Conservation (phyloP, 2,888 invertebrate species). For the Tetranychus piercei region DNA sequence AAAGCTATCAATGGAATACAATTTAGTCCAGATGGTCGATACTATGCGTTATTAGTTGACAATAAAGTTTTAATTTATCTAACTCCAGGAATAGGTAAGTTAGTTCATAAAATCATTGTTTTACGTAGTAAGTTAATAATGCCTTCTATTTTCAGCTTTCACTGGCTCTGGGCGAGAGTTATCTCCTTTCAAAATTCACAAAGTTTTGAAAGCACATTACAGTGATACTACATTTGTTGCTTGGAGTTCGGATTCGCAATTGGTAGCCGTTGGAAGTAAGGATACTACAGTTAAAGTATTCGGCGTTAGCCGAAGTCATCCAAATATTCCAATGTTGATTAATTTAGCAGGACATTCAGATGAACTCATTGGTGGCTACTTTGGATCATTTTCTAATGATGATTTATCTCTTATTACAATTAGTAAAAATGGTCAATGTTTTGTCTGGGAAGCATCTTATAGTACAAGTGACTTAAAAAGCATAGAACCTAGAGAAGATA, state of each 20-base stretch:
- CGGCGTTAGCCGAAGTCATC: slow-evolving; percentile 43
- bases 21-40: slow-evolving; percentile 75
- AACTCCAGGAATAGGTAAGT: slow-evolving; percentile 45
- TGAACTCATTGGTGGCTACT: slow-evolving; percentile 53
- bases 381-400: slow-evolving; percentile 15
- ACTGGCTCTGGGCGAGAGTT: slow-evolving; percentile 49
- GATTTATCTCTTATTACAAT: slow-evolving; percentile 43
- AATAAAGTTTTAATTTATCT: slow-evolving; percentile 69
- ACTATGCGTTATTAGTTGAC: slow-evolving; percentile 73
- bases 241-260: slow-evolving; percentile 78
- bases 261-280: slow-evolving; percentile 71
- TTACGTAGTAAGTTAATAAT: slow-evolving; percentile 30
- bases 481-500: slow-evolving; percentile 28
- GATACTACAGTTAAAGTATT: slow-evolving; percentile 70
- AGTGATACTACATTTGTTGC: slow-evolving; percentile 69
- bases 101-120: no score
- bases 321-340: slow-evolving; percentile 22
- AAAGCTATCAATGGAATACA: slow-evolving; percentile 48
- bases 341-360: slow-evolving; percentile 68
- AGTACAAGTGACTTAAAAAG: slow-evolving; percentile 1
- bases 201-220: slow-evolving; percentile 58
- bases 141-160: not conserved
- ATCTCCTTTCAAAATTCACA: slow-evolving; percentile 67
- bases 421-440: slow-evolving; percentile 60
- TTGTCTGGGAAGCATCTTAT: slow-evolving; percentile 57